Percentiles rank a stretch among this genome's conserved stretches.
These are phyloP conservation scores for Percina caprodes DNA, from an alignment of 2,113 vertebrate species.

Conservation along the genomic window DNA sequence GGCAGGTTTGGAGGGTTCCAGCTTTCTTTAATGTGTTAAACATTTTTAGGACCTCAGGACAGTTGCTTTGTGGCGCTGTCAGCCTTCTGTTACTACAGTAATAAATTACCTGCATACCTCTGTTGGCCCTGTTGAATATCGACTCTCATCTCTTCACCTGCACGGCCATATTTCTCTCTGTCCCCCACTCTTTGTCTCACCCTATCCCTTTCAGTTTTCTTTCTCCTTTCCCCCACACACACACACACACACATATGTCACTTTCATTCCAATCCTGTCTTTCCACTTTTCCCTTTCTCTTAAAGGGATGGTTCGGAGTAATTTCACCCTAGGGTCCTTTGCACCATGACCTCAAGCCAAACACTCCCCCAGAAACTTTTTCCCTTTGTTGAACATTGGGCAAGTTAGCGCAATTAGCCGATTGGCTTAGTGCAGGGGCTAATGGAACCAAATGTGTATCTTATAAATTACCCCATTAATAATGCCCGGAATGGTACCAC, in stretches of 20 bases:
- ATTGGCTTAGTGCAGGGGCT: too few relatives aligned
- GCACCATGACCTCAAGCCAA: too few relatives aligned
- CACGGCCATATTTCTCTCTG: conserved; percentile 9
- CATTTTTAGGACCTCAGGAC: conserved; percentile 71
- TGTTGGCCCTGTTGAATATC: conserved; percentile 65
- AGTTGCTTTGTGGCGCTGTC: conserved; percentile 75
- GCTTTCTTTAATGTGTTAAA: conserved; percentile 70
- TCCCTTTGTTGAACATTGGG: too few relatives aligned
- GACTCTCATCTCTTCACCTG: conserved; percentile 58
- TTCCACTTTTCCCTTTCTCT: conserved; percentile 32
- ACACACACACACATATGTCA: conserved; percentile 23
- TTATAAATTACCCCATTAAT: too few relatives aligned
- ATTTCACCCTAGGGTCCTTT: too few relatives aligned
- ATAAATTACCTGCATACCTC: conserved; percentile 64
- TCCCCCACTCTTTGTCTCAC: conserved; percentile 40
- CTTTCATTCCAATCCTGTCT: conserved; percentile 18
- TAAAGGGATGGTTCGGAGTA: too few relatives aligned
- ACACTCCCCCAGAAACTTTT: too few relatives aligned
- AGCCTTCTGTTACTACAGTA: conserved; percentile 63
- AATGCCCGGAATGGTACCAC: too few relatives aligned
- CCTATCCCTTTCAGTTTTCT: conserved; percentile 23
- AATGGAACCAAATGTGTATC: too few relatives aligned
- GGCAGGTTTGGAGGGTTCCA: conserved; percentile 48
- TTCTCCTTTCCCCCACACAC: conserved; percentile 19
- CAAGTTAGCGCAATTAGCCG: too few relatives aligned